Base-by-base conservation (phyloP, 2,797 vertebrate species). In the Paedocypris micromegethes region DNA sequence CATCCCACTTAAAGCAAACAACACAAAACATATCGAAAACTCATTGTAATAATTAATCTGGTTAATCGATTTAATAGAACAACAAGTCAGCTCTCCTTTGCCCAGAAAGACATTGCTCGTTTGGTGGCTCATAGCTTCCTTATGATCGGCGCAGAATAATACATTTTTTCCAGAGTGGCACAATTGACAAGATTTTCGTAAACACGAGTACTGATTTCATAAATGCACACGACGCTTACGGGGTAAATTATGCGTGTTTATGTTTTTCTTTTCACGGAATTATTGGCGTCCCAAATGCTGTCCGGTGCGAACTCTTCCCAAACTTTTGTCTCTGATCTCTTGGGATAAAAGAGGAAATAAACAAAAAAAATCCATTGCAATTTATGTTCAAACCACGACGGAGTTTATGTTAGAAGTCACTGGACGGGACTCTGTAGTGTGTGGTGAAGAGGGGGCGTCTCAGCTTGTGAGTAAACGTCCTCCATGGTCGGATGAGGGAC, bases 401-500 rank as follows among this genome's bases (percentile, higher is more conserved):
- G 84, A 78, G 87, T 87, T 88, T 87, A 87, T 81, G 84, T 83
- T 84, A 88, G 77, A 87, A 93, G 93, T 98, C 94, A 98, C 88
- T 93, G 94, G 87, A 93, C 95, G 39, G 95, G 92, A 80, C 92
- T 93, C 75, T 95, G 95, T 87, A 97, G 90, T 87, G 94, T 90
- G 88, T 94, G 93, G 83, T 93, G 93, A 81, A 93, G 89, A 81
- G 92, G 92, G 58, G 94, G 93, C 79, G 93, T 92, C 87, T 96
- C 96, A 83, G 93, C 93, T 71, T 92, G 94, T 79, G 94, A 92
- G 86, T 97, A 98, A 86, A 96, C 94, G 90, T 98, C 96, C 93
- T 98, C 96, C 95, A 98, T 96, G 80, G 92, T 94, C 68, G 95
- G 93, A 82, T 96, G 95, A 82, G 93, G 94, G 75, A 93, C 91